phyloP scores from a whole-genome alignment of 2,797 vertebrate genomes.

The Catostomus latipinnis region DNA sequence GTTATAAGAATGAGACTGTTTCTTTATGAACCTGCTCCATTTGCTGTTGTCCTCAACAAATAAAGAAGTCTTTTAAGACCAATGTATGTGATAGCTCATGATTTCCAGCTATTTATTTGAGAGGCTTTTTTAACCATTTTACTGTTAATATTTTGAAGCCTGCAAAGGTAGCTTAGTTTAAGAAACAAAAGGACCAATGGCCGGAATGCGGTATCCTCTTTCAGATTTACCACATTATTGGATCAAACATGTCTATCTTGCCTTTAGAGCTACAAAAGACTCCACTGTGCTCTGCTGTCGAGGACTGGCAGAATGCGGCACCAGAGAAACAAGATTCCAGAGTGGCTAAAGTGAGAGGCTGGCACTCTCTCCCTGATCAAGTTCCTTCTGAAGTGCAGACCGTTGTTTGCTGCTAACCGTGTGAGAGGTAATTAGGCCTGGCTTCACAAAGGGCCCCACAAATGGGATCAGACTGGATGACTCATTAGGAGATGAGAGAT shows the following conservation, averaged over 20 bases:
- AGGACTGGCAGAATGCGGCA: conserved; percentile 16
- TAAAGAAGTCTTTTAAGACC: neutral
- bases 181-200: conserved; percentile 31
- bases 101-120: conserved; percentile 57
- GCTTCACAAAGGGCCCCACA: conserved; percentile 71
- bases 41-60: neutral
- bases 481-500: conserved; percentile 81
- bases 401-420: conserved; percentile 73
- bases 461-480: conserved; percentile 64
- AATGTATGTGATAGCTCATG: conserved; percentile 1
- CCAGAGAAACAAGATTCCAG: conserved; percentile 61
- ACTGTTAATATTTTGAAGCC: conserved; percentile 68
- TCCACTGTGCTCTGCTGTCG: conserved; percentile 63
- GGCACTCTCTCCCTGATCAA: conserved; percentile 62
- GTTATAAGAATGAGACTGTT: neutral
- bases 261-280: conserved; percentile 65
- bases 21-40: neutral
- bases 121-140: conserved; percentile 35
- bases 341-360: conserved; percentile 38
- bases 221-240: conserved; percentile 39
- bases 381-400: conserved; percentile 67
- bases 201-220: conserved; percentile 62
- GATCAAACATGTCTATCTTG: conserved; percentile 65
- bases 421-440: conserved; percentile 77
- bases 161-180: conserved; percentile 62